Percentiles rank a stretch among this genome's conserved stretches.
These are phyloP conservation scores for Bufo gargarizans DNA, from an alignment of 2,113 vertebrate genomes.

Conservation along the genomic window DNA sequence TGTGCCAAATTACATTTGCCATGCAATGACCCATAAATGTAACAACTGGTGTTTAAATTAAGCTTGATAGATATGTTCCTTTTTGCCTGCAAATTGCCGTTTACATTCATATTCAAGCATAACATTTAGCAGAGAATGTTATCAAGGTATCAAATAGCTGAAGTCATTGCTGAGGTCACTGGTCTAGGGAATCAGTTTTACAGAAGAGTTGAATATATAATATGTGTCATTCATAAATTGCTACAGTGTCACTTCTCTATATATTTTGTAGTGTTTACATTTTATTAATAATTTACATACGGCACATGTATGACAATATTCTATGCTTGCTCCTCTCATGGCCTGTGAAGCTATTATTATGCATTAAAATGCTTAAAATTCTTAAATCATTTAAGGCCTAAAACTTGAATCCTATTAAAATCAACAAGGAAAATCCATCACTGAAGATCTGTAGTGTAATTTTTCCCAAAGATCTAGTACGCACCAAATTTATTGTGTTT, in stretches of 20 bases:
- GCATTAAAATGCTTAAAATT: too few relatives aligned
- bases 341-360: too few relatives aligned
- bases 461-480: too few relatives aligned
- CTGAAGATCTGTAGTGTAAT: too few relatives aligned
- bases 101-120: neutral
- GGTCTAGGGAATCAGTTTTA: neutral
- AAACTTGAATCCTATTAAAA: too few relatives aligned
- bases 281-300: too few relatives aligned
- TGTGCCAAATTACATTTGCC: conserved; percentile 51
- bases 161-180: neutral
- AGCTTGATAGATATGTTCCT: conserved; percentile 43
- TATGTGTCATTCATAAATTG: neutral
- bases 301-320: too few relatives aligned
- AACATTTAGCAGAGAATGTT: neutral
- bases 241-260: neutral
- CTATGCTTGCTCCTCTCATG: too few relatives aligned
- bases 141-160: neutral
- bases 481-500: too few relatives aligned
- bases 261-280: too few relatives aligned
- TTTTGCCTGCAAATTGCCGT: conserved; percentile 21
- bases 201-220: neutral
- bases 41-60: conserved; percentile 44
- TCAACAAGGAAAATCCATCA: too few relatives aligned
- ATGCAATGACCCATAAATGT: conserved; percentile 45
- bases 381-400: too few relatives aligned